Evolutionary conservation across 2,888 invertebrate genomes (phyloP).

Genomic region (Lysandra coridon): DNA sequence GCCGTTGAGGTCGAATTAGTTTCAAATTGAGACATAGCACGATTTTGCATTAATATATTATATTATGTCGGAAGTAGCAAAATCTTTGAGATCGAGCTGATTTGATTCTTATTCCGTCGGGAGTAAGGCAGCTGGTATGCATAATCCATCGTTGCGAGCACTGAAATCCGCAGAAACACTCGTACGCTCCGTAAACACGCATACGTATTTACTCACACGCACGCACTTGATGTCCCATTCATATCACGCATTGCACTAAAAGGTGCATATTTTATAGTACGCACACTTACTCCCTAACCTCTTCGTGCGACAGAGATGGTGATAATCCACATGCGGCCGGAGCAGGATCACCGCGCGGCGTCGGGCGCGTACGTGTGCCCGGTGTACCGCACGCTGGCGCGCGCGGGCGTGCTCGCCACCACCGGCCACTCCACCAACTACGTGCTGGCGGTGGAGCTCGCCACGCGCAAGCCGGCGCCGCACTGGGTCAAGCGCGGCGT

Average conservation of each 20-base stretch:
- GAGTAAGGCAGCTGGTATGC: too few relatives aligned
- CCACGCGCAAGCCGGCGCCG: constrained; percentile 81
- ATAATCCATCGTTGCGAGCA: background rate
- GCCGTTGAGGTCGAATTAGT: too few relatives aligned
- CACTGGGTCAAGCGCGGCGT: constrained; percentile 91
- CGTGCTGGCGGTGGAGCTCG: constrained; percentile 86
- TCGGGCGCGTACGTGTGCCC: constrained; percentile 83
- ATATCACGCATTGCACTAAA: too few relatives aligned
- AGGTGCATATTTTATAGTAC: too few relatives aligned
- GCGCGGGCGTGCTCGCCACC: constrained; percentile 87
- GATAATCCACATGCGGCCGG: constrained; percentile 85
- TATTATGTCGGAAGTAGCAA: too few relatives aligned
- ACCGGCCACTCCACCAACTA: constrained; percentile 93
- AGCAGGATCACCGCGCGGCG: constrained; percentile 79
- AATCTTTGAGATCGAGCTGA: too few relatives aligned
- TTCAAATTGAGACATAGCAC: too few relatives aligned
- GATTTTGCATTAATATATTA: too few relatives aligned
- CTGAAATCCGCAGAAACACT: background rate
- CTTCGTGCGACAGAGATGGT: constrained; percentile 80
- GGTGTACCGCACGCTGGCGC: constrained; percentile 88
- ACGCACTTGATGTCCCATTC: too few relatives aligned
- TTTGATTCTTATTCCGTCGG: too few relatives aligned
- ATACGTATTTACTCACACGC: too few relatives aligned
- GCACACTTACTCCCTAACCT: background rate
- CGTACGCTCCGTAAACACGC: background rate